phyloP scores from a whole-genome alignment of 2,888 invertebrate genomes.

The Orchestes rusci region DNA sequence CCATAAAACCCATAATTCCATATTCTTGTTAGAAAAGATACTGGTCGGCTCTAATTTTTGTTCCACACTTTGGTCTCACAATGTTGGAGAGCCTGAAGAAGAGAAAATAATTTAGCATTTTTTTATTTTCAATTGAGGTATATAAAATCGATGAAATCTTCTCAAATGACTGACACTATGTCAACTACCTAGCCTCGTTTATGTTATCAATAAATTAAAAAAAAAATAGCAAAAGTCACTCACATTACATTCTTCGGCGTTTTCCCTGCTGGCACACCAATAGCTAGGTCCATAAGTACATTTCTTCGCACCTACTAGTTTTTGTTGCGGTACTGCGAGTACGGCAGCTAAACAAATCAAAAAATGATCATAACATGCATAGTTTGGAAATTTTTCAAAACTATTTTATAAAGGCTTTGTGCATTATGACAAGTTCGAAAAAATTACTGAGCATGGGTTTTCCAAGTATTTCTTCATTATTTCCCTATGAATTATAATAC shows the following conservation, averaged over 20 bases:
- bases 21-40: too few species aligned
- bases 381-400: too few species aligned
- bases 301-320: conserved; percentile 12
- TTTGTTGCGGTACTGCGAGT: conserved; percentile 4
- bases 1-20: too few species aligned
- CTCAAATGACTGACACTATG: too few species aligned
- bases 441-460: too few species aligned
- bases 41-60: too few species aligned
- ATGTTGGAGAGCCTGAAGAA: conserved; percentile 13
- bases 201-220: background rate
- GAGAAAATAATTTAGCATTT: background rate
- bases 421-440: too few species aligned
- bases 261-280: conserved; percentile 13
- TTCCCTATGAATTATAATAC: too few species aligned
- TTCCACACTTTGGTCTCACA: conserved; percentile 19
- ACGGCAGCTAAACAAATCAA: conserved; percentile 9
- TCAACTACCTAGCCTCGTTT: background rate
- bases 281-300: conserved; percentile 17
- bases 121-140: background rate
- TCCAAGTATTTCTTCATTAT: too few species aligned
- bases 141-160: too few species aligned
- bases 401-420: too few species aligned
- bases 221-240: conserved; percentile 5
- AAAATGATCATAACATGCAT: too few species aligned
- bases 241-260: conserved; percentile 13